phyloP scores from a whole-genome alignment of 2,797 vertebrate species.

The Balearica regulorum region DNA sequence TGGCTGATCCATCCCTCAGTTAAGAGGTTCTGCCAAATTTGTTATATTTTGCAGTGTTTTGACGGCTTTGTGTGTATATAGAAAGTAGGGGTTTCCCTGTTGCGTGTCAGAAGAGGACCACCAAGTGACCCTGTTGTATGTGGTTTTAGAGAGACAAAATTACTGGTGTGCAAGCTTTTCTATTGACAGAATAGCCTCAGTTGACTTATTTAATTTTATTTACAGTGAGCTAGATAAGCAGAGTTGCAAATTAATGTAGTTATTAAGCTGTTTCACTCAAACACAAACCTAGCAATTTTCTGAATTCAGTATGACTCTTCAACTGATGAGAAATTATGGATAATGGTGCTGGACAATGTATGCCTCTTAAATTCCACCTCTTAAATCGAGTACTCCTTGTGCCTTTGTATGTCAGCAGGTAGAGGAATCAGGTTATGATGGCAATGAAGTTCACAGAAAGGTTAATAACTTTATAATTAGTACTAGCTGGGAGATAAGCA shows the following conservation, averaged over 20 bases:
- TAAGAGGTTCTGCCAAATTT: neutral
- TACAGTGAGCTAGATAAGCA: neutral
- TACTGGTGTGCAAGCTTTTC: neutral
- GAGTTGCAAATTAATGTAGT: neutral
- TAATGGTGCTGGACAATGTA: neutral
- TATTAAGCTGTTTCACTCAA: neutral
- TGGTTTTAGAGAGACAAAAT: neutral
- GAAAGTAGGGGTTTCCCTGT: neutral
- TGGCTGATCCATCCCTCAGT: neutral
- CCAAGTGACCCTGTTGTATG: neutral
- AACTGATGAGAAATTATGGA: neutral
- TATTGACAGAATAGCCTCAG: neutral
- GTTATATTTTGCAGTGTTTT: neutral
- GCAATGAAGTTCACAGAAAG: conserved; percentile 56
- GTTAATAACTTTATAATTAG: conserved; percentile 31
- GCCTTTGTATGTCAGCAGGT: conserved; percentile 27
- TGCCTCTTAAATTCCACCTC: neutral
- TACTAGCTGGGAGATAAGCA: conserved; percentile 10
- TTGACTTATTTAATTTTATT: neutral
- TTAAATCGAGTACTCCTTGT: conserved; percentile 11
- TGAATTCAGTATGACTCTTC: neutral
- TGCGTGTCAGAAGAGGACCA: neutral
- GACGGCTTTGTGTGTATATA: neutral
- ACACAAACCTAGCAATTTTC: neutral
- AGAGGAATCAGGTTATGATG: neutral